Evolutionary conservation across 2,113 vertebrate species (phyloP), one percentile per base, ranked within the genome.

Genomic region (Chunga burmeisteri): DNA sequence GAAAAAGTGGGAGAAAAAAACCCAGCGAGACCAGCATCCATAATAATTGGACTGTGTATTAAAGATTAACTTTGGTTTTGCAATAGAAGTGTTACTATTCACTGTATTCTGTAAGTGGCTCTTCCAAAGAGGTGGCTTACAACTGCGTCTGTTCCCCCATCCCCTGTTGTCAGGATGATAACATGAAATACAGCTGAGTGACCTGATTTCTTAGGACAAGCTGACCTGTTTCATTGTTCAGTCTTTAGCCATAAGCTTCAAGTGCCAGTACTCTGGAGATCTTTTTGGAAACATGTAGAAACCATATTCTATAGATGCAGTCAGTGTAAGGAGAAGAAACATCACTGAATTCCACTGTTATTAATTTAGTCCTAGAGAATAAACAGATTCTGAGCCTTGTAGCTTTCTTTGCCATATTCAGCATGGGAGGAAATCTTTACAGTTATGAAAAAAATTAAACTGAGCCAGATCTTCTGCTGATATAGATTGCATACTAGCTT

Each of bases 121-220:
- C 16, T 95, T 89, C 65, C 73, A 46, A 90, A 86, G 87, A 88
- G 25, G 84, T 78, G 89, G 4, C 77, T 86, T 85, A 85, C 61
- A 79, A 74, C 82, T 89, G 66, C 0, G 13, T 68, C 93, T 93
- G 87, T 88, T 96, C 79, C 89, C 67, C 65, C 87, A 72, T 67
- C 44, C 65, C 78, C 81, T 96, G 89, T 91, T 97, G 97, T 97
- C 96, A 97, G 88, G 97, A 96, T 26, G 85, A 97, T 97, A 93
- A 96, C 72, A 86, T 55, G 89, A 90, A 93, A 93, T 88, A 61
- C 79, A 88, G 44, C 61, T 90, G 91, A 97, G 91, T 96, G 97
- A 96, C 96, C 96, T 97, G 97, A 97, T 97, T 97, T 96, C 89
- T 94, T 96, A 95, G 92, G 94, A 97, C 96, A 95, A 94, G 91